Evolutionary conservation across 2,888 invertebrate species (phyloP), one percentile per base, ranked within the genome.

Genomic region (Idaea straminata): DNA sequence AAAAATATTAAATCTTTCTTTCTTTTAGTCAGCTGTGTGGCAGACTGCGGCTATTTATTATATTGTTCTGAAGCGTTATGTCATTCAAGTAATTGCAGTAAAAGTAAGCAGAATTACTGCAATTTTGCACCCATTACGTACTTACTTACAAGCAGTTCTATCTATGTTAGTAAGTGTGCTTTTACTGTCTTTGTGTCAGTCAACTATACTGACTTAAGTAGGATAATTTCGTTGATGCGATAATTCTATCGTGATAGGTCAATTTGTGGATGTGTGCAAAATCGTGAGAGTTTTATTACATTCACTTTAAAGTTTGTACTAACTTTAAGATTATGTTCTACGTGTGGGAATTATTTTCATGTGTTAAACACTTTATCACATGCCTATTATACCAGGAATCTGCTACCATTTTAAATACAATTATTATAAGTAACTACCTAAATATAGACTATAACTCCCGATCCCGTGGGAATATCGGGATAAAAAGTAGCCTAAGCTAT

Each of bases 241-340:
- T 59, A 59, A 59, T 59, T 59, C 59, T 66, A 75, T 65, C 83
- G 84, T 83, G 83, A 82, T 83, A 81, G 81, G 80, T 80, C 78
- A 80, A 72, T 77, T 78, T 70, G 47, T 10, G 7, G 47, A 47
- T 47, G 13, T 13, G 47, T 47, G 47, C 77, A 72, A 74, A 78
- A 76, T 74, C 77, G 77, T 79, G 82, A 76, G 74, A 36, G 47
- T 47, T 47, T 47, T 47, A 47, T 47, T 10, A 47, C 47, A 47
- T 47, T 47, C 47, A 47, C 47, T 47, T 47, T 47, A 47, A 25
- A 25, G 25, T 25, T 25, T 1, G 25, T 25, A 25, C 25, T 25
- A 2, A 47, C 7, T 13, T 7, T 0, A 47, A 47, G 13, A 47
- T 47, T 47, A 47, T 47, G 47, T 7, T 25, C 25, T 25, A 25